Base-by-base conservation (phyloP, 2,888 invertebrate genomes). In the Desoria tigrina region DNA sequence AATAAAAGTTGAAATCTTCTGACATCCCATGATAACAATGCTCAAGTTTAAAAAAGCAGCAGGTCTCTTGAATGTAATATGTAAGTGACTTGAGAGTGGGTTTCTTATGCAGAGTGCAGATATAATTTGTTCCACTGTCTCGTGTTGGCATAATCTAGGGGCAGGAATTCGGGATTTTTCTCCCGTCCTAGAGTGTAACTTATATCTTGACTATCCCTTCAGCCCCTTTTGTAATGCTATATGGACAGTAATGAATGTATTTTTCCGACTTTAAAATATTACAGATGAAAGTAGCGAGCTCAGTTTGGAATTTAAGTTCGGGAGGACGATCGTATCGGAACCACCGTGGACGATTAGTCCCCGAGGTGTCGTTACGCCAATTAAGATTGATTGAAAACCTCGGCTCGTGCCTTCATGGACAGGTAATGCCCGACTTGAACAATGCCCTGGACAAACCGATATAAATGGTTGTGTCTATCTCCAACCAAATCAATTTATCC, bases 321-420 rank as follows among this genome's bases (percentile, higher is more conserved):
- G 63, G 65, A 45, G 74, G 73, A 61, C 71, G 75, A 21, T 73
- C 74, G 51, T 71, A 69, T 61, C 68, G 74, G 55, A 72, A 66
- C 61, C 71, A 69, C 63, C 73, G 71, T 49, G 74, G 68, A 57
- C 71, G 71, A 70, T 65, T 69, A 66, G 69, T 72, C 73, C 68
- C 76, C 26, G 74, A 76, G 65, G 72, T 76, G 58, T 71, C 73
- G 66, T 73, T 74, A 64, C 71, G 73, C 58, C 76, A 76, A 74
- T 73, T 76, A 70, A 73, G 76, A 72, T 72, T 76, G 70, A 73
- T 76, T 68, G 76, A 76, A 68, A 76, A 74, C 65, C 72, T 76
- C 23, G 76, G 76, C 39, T 72, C 72, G 45, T 76, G 74, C 61
- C 62, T 69, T 51, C 66, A 68, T 59, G 76, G 76, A 37, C 76